Base-by-base conservation (phyloP, 2,888 invertebrate genomes). In the Trachelus stipa region DNA sequence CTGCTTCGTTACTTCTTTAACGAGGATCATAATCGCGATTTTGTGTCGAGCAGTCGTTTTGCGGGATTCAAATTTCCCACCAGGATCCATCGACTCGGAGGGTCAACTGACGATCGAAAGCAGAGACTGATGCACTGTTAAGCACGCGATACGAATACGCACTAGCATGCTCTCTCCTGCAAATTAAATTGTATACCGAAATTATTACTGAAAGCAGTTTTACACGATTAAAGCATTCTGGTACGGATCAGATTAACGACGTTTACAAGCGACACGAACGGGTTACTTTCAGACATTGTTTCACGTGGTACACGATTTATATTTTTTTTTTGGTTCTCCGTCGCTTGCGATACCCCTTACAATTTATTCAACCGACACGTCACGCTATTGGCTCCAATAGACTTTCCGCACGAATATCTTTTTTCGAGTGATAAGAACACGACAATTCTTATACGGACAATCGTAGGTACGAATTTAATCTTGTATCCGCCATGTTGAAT, bases 291-390 rank as follows among this genome's bases (percentile, higher is more conserved):
- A 9, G 9, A 56, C 6, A 56, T 2, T 23, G 15, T 23, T 56
- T 56, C 23, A 23, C 56, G 56, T 9, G 9, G 23, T 9, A 9
- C 2, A 15, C 56, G 56, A 56, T 56, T 69, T 12, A 31, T 56
- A 3, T 69, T 40, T n/a, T 73, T 73, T 68, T 75, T 78, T 69
- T 68, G 34, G 56, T 73, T 74, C 34, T 33, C 74, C 73, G 77
- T 76, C 80, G 56, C 75, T 56, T 23, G 9, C 56, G 56, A 56
- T 56, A 56, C 9, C 23, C 23, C 23, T 9, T 23, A 23, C 2
- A 56, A 23, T 56, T 56, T 56, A 56, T 56, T 56, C 23, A 0
- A 9, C 9, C 2, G 56, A 23, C 56, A 23, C 56, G 40, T 40
- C 40, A 40, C 40, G 40, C 40, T 15, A 40, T 1, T 15, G 40